Percentiles rank a stretch among this genome's conserved stretches.
phyloP scores from a whole-genome alignment of 2,113 vertebrate genomes.

The Podarcis raffonei region DNA sequence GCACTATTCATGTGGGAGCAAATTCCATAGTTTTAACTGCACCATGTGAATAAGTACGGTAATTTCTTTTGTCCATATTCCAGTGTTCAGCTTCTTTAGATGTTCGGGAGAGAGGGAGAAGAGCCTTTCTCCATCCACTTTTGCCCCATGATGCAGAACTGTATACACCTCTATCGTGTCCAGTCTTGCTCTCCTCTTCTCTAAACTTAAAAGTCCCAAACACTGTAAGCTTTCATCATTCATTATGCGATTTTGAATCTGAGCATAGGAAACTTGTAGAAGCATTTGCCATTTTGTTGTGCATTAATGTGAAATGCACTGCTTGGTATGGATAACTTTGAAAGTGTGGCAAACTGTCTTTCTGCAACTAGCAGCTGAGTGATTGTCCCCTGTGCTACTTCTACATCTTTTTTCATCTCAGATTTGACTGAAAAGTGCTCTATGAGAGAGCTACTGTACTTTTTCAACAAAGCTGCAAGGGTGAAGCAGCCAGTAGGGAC shows the following conservation, averaged over 20 bases:
- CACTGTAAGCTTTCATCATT: too few species aligned
- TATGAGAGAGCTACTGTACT: not conserved
- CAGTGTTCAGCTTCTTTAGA: too few species aligned
- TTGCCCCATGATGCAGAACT: too few species aligned
- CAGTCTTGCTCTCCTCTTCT: too few species aligned
- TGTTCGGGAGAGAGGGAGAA: too few species aligned
- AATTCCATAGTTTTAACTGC: too few species aligned
- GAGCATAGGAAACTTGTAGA: not conserved
- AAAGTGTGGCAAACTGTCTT: not conserved
- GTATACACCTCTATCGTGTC: too few species aligned
- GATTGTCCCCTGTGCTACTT: not conserved
- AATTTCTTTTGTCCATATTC: too few species aligned
- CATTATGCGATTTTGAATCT: not conserved
- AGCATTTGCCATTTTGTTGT: constrained; percentile 1
- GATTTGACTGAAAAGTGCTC: not conserved
- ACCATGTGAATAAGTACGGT: too few species aligned
- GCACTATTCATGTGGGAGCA: too few species aligned
- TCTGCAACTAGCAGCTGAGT: not conserved
- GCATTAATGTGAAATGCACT: not conserved
- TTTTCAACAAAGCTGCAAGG: not conserved
- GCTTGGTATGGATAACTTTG: not conserved
- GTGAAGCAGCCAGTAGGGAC: not conserved
- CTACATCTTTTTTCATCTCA: not conserved
- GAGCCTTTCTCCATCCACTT: too few species aligned
- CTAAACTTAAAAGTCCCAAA: too few species aligned